phyloP scores from a whole-genome alignment of 2,113 vertebrate species.

The Triplophysa siluroides region DNA sequence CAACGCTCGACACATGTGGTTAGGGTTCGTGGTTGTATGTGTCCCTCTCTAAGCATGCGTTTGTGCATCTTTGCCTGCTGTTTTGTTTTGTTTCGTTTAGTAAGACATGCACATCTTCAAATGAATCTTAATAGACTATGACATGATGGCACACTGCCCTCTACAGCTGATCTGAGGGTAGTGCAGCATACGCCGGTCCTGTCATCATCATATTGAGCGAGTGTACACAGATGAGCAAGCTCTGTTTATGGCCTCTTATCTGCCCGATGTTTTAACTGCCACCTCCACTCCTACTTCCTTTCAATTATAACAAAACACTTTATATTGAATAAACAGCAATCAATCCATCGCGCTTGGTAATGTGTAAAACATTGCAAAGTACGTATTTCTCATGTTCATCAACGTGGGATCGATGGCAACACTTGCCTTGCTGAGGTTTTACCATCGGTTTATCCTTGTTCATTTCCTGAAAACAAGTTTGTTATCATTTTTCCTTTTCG shows the following conservation, averaged over 20 bases:
- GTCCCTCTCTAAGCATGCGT: background rate
- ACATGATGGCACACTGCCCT: constrained; percentile 9
- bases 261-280: background rate
- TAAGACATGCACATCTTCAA: background rate
- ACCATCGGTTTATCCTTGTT: constrained; percentile 16
- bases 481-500: constrained; percentile 48
- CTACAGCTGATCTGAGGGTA: constrained; percentile 5
- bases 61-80: background rate
- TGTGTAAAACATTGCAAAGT: background rate
- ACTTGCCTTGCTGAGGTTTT: constrained; percentile 6
- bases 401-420: background rate
- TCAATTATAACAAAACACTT: background rate
- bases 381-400: background rate
- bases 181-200: background rate
- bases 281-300: background rate
- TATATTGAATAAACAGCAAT: constrained; percentile 11
- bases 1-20: background rate
- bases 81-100: background rate
- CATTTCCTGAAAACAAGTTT: constrained; percentile 39
- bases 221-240: background rate
- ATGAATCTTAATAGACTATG: background rate
- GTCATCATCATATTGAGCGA: background rate
- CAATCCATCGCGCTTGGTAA: background rate
- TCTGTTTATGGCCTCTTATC: constrained; percentile 29
- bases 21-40: background rate